Evolutionary conservation across 2,888 invertebrate genomes (phyloP).

Genomic region (Metopia argyrocephala): DNA sequence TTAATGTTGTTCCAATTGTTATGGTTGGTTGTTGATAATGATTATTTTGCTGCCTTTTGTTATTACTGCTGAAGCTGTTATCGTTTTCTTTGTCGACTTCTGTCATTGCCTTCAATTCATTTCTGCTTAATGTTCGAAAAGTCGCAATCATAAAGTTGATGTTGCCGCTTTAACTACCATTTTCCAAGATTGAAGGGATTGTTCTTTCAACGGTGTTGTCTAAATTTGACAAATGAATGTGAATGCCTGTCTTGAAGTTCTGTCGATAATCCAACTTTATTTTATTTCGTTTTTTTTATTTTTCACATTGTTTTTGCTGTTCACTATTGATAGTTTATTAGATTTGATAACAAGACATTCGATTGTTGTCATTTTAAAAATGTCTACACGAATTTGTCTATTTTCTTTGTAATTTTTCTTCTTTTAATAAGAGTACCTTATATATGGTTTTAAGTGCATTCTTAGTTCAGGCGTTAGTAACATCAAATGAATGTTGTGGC

Average conservation of each 20-base stretch:
- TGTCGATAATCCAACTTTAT: neutral
- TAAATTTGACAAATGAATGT: constrained; percentile 38
- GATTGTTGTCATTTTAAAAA: constrained; percentile 18
- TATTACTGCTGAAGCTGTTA: neutral
- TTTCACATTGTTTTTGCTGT: neutral
- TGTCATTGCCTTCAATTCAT: neutral
- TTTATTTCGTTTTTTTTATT: neutral
- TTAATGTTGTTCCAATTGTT: constrained; percentile 6
- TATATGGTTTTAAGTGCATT: too few species aligned
- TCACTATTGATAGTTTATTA: constrained; percentile 10
- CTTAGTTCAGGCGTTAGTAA: too few species aligned
- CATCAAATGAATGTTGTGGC: too few species aligned
- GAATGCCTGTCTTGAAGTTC: constrained; percentile 12
- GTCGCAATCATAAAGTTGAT: neutral
- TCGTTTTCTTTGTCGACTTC: neutral
- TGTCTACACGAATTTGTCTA: too few species aligned
- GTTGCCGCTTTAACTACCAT: neutral
- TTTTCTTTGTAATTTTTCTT: neutral
- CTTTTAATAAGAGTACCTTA: too few species aligned
- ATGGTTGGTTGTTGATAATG: neutral
- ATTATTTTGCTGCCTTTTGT: neutral
- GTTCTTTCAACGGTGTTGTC: constrained; percentile 23
- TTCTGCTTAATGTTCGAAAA: neutral
- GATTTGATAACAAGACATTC: constrained; percentile 18
- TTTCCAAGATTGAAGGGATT: neutral